A percentile compares a stretch with the other conserved stretches of the same genome.
These are phyloP conservation scores for Pempheris klunzingeri DNA, from an alignment of 2,797 vertebrate genomes.

Conservation along the genomic window DNA sequence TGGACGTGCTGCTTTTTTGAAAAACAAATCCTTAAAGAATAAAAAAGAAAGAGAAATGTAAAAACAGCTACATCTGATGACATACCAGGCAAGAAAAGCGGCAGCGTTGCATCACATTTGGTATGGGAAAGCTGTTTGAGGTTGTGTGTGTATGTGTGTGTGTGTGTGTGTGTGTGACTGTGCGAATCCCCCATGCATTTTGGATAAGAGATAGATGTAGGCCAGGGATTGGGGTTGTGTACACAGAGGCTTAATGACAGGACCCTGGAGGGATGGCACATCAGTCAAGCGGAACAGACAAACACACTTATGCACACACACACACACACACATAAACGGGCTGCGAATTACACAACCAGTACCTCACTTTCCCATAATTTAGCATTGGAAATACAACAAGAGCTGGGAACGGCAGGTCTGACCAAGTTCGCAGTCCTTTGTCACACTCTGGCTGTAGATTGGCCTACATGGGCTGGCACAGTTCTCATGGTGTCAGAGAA, in stretches of 20 bases:
- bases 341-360: conserved; percentile 57
- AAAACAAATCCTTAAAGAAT: conserved; percentile 33
- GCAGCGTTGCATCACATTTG: conserved; percentile 61
- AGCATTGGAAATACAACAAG: conserved; percentile 41
- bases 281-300: conserved; percentile 68
- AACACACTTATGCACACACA: conserved; percentile 31
- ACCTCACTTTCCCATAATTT: conserved; percentile 66
- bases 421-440: conserved; percentile 52
- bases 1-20: conserved; percentile 6
- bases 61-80: conserved; percentile 52
- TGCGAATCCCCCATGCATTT: conserved; percentile 43
- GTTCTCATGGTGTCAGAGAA: conserved; percentile 48
- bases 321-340: neutral
- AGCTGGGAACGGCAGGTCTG: conserved; percentile 52
- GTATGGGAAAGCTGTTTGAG: conserved; percentile 46
- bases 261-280: conserved; percentile 67
- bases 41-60: conserved; percentile 10
- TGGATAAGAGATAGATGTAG: conserved; percentile 66
- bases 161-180: conserved; percentile 24
- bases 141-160: conserved; percentile 18
- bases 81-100: conserved; percentile 48
- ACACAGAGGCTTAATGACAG: conserved; percentile 75
- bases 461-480: conserved; percentile 53
- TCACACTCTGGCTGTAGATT: conserved; percentile 45
- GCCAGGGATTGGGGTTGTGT: conserved; percentile 72